Conservation (phyloP, 2,888 invertebrate species). For the Venusia cambrica region DNA sequence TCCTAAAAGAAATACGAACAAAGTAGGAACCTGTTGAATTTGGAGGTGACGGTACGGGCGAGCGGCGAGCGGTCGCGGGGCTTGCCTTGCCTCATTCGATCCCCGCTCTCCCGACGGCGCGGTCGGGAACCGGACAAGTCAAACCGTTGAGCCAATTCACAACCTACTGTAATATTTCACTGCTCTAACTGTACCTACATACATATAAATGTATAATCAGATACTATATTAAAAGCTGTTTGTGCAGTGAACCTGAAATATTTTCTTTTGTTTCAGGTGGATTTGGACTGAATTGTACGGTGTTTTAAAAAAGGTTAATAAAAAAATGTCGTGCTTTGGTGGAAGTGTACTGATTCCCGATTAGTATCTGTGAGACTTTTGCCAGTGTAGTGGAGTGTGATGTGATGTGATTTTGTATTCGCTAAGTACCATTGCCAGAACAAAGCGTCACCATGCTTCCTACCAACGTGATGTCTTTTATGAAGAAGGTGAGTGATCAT, state of each 20-base stretch:
- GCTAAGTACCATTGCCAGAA: conserved; percentile 41
- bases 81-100: conserved; percentile 55
- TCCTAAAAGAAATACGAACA: conserved; percentile 43
- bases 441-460: conserved; percentile 88
- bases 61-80: no score
- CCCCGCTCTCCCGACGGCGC: conserved; percentile 44
- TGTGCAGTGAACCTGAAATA: conserved; percentile 4
- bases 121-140: conserved; percentile 40
- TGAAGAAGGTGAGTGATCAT: conserved; percentile 94
- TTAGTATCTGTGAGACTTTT: conserved; percentile 33
- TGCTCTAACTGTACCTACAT: conserved; percentile 7
- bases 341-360: conserved; percentile 65
- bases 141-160: conserved; percentile 23
- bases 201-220: background rate
- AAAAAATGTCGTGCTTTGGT: conserved; percentile 64
- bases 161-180: conserved; percentile 21
- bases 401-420: conserved; percentile 54
- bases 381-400: conserved; percentile 31
- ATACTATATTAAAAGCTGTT: background rate
- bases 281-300: conserved; percentile 24
- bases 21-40: conserved; percentile 61
- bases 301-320: conserved; percentile 28
- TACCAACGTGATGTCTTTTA: conserved; percentile 94
- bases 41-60: conserved; percentile 33
- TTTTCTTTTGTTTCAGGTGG: conserved; percentile 38